Conservation (phyloP, 2,888 invertebrate species). For the Serripes groenlandicus region DNA sequence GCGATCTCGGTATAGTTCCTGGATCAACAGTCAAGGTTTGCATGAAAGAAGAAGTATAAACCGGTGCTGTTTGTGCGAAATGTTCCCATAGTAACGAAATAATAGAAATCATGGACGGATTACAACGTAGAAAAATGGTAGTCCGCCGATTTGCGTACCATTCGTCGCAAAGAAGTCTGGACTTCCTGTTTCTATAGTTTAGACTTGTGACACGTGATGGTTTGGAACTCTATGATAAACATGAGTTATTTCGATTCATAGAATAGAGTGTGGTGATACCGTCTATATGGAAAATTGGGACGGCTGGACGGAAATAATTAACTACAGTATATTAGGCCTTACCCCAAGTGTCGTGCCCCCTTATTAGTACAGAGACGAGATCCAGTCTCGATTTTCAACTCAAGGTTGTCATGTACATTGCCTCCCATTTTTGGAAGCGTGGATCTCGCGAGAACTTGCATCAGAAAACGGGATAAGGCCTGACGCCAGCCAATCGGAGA, state of each 20-base stretch:
- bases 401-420: slow-evolving; percentile 84
- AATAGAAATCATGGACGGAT: slow-evolving; percentile 78
- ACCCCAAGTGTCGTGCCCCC: slow-evolving; percentile 81
- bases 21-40: slow-evolving; percentile 83
- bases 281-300: slow-evolving; percentile 85
- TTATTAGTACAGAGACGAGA: slow-evolving; percentile 80
- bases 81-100: slow-evolving; percentile 80
- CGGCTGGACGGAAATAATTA: slow-evolving; percentile 85
- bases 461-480: slow-evolving; percentile 81
- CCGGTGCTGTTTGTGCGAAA: slow-evolving; percentile 81
- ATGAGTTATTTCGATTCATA: slow-evolving; percentile 82
- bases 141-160: slow-evolving; percentile 80
- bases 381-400: slow-evolving; percentile 82
- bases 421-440: slow-evolving; percentile 85
- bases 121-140: slow-evolving; percentile 74
- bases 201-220: slow-evolving; percentile 79
- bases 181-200: slow-evolving; percentile 85
- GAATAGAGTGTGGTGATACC: slow-evolving; percentile 79
- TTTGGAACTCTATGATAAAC: slow-evolving; percentile 83
- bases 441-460: slow-evolving; percentile 82
- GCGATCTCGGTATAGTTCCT: slow-evolving; percentile 83
- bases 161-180: slow-evolving; percentile 83
- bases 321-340: slow-evolving; percentile 82
- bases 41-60: slow-evolving; percentile 83
- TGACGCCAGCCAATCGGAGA: slow-evolving; percentile 84